phyloP scores from a whole-genome alignment of 1,140 invertebrate genomes.

The Atta texana region DNA sequence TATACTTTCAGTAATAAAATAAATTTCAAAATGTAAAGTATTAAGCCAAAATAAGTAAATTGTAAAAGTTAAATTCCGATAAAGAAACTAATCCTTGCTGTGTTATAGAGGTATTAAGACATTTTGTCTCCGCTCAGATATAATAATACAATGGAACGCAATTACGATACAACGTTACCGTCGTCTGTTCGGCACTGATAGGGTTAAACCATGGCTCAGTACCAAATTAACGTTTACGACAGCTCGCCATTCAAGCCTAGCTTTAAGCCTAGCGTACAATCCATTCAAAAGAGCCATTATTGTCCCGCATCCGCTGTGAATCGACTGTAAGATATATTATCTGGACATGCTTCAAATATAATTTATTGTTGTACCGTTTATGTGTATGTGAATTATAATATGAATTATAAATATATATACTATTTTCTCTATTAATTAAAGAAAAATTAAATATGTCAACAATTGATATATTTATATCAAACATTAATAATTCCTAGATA shows the following conservation, averaged over 20 bases:
- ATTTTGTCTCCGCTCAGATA: slow-evolving; percentile 54
- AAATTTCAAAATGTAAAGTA: slow-evolving; percentile 14
- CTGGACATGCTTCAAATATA: slow-evolving; percentile 22
- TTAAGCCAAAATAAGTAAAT: slow-evolving; percentile 39
- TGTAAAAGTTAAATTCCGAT: slow-evolving; percentile 21
- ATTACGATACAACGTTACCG: slow-evolving; percentile 71
- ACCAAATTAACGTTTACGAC: slow-evolving; percentile 77
- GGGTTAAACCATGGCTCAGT: slow-evolving; percentile 76
- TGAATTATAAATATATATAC: no score
- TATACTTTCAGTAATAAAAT: background rate
- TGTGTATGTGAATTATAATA: no score
- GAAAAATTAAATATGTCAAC: background rate
- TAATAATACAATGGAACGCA: slow-evolving; percentile 67
- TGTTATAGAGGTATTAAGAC: slow-evolving; percentile 16
- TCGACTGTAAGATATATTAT: slow-evolving; percentile 29
- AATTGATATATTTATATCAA: background rate
- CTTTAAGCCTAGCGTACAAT: slow-evolving; percentile 59
- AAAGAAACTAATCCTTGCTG: slow-evolving; percentile 23
- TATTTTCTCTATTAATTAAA: background rate
- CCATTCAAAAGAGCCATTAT: slow-evolving; percentile 38
- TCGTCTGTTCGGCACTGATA: slow-evolving; percentile 75
- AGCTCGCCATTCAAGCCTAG: slow-evolving; percentile 70
- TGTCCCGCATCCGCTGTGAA: slow-evolving; percentile 10
- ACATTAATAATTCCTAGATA: slow-evolving; percentile 3
- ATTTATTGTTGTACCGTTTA: slow-evolving; percentile 2